These are phyloP conservation scores for Mustela lutreola DNA, from an alignment of 2,113 vertebrate genomes.

Conservation along the genomic window DNA sequence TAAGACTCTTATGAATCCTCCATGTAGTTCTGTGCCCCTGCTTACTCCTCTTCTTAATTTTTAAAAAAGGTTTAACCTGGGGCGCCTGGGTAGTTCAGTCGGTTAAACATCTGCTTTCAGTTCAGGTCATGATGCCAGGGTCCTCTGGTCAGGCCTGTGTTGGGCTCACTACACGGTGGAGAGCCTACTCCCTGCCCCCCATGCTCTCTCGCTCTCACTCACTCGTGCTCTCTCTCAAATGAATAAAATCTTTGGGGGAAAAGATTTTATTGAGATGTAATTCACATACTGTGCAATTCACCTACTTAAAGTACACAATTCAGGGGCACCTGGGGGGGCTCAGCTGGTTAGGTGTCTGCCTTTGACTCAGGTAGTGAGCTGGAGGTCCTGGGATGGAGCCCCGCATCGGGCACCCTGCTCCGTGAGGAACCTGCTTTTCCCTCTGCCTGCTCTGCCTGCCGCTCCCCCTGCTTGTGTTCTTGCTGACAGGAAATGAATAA, in stretches of 20 bases:
- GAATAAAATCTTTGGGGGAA: neutral
- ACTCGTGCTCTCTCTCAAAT: neutral
- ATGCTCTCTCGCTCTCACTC: neutral
- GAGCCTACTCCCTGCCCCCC: no score
- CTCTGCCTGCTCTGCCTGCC: neutral
- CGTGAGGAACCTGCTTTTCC: neutral
- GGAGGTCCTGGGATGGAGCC: neutral
- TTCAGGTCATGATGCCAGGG: neutral
- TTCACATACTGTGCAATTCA: neutral
- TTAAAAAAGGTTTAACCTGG: neutral
- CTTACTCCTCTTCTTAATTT: neutral
- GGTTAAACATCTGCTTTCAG: neutral
- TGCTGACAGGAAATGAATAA: neutral
- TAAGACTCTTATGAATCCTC: neutral
- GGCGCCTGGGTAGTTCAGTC: neutral
- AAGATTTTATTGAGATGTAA: neutral
- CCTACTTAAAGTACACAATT: neutral
- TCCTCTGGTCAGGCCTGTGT: neutral
- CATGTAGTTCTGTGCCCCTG: neutral
- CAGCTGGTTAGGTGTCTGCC: neutral
- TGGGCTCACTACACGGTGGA: neutral
- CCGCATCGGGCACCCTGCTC: neutral
- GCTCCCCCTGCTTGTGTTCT: neutral
- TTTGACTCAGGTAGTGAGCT: neutral
- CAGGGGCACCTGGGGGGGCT: neutral